phyloP scores from a whole-genome alignment of 53 echinoderm and acorn worm species.

The Paracentrotus lividus region DNA sequence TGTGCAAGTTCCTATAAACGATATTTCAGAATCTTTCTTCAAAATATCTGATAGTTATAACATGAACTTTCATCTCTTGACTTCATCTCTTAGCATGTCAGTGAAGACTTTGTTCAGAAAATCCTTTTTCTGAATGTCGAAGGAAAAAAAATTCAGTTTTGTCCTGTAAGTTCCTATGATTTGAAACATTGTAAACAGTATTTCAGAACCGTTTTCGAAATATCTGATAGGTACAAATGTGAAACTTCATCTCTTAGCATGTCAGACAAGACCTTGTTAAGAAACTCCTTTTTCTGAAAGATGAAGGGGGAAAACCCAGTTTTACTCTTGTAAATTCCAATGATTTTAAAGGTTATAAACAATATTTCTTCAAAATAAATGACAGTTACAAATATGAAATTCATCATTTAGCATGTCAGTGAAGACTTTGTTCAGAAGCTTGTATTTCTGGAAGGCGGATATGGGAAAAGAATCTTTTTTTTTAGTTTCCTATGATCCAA shows the following conservation, averaged over 20 bases:
- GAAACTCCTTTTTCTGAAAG: slow-evolving; percentile 82
- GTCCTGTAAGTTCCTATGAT: too few species aligned
- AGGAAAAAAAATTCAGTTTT: neutral
- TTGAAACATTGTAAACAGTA: too few species aligned
- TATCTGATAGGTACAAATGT: too few species aligned
- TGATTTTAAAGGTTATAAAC: too few species aligned
- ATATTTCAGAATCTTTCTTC: too few species aligned
- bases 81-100: slow-evolving; percentile 90
- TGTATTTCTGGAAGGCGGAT: slow-evolving; percentile 74
- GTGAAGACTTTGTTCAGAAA: slow-evolving; percentile 84
- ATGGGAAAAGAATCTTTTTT: neutral
- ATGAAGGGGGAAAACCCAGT: neutral
- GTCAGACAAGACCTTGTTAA: slow-evolving; percentile 81
- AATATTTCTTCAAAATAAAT: too few species aligned
- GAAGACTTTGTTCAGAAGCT: slow-evolving; percentile 84
- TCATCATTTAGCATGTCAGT: slow-evolving; percentile 90
- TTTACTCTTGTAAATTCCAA: too few species aligned
- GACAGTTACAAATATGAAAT: slow-evolving; percentile 85
- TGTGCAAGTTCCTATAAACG: too few species aligned
- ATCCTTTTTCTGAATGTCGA: slow-evolving; percentile 75
- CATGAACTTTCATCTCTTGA: slow-evolving; percentile 82
- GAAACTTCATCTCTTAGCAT: slow-evolving; percentile 89
- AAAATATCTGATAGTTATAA: too few species aligned
- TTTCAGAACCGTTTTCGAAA: too few species aligned
- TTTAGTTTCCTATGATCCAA: too few species aligned